Percentiles rank a stretch among this genome's conserved stretches.
Conservation (phyloP, 2,113 vertebrate genomes). For the Brachionichthys hirsutus region DNA sequence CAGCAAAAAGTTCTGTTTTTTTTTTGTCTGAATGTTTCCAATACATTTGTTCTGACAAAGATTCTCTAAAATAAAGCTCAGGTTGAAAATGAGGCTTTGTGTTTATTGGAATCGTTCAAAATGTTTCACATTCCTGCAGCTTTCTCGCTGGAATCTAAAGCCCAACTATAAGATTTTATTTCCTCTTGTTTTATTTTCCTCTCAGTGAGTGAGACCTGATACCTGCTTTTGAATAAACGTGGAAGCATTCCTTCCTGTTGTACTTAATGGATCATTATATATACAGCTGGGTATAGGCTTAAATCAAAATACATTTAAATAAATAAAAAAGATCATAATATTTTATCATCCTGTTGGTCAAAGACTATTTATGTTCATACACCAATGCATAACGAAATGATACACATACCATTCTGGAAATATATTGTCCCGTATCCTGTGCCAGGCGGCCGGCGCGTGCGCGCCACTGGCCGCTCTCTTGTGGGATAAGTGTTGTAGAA, state of each 20-base stretch:
- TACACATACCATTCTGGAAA: constrained; percentile 79
- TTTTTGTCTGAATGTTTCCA: background rate
- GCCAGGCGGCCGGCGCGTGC: constrained; percentile 63
- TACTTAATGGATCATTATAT: too few relatives aligned
- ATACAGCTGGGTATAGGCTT: too few relatives aligned
- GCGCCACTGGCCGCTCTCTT: constrained; percentile 47
- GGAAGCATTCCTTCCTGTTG: too few relatives aligned
- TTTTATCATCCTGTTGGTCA: too few relatives aligned
- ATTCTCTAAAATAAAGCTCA: constrained; percentile 1
- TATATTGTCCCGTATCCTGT: constrained; percentile 77
- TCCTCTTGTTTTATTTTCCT: constrained; percentile 1
- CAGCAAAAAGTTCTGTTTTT: constrained; percentile 5
- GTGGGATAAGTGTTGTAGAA: constrained; percentile 75
- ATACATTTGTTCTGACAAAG: constrained; percentile 7
- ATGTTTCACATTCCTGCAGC: constrained; percentile 25
- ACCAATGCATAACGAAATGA: background rate
- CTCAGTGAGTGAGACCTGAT: background rate
- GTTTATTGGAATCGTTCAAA: constrained; percentile 30
- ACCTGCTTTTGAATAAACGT: too few relatives aligned
- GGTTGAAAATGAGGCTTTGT: constrained; percentile 25
- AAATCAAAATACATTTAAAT: too few relatives aligned
- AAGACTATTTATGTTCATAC: too few relatives aligned
- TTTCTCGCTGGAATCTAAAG: constrained; percentile 2
- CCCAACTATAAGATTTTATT: background rate
- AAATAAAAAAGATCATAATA: too few relatives aligned